Percentiles rank a stretch among this genome's conserved stretches.
These are phyloP conservation scores for Lucilia cuprina DNA, from an alignment of 1,140 invertebrate species.

Conservation along the genomic window DNA sequence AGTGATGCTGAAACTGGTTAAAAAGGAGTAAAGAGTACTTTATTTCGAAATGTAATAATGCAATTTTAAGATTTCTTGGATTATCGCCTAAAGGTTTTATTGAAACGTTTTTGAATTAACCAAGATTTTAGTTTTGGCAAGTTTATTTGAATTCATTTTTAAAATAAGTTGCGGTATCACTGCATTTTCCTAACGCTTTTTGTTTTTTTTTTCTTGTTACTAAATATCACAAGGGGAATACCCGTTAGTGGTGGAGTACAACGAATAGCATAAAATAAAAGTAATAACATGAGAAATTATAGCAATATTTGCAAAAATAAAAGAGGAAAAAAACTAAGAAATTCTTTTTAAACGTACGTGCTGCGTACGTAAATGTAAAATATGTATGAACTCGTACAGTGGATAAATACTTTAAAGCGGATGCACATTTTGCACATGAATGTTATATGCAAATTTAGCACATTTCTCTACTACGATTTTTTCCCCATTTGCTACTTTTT, in stretches of 20 bases:
- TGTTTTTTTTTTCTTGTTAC: not conserved
- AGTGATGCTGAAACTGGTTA: not conserved
- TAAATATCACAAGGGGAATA: not conserved
- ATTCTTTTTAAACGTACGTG: not conserved
- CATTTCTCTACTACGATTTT: not conserved
- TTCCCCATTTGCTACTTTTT: not conserved
- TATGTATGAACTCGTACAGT: constrained; percentile 16
- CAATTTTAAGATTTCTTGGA: too few species aligned
- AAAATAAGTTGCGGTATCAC: not conserved
- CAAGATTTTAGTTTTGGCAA: not conserved
- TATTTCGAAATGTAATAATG: too few species aligned
- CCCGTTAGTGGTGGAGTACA: not conserved
- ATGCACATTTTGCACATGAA: constrained; percentile 31
- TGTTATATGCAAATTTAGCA: constrained; percentile 11
- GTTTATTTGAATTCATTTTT: not conserved
- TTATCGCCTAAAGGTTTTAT: too few species aligned
- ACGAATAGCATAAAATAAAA: not conserved
- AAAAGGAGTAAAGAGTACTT: not conserved
- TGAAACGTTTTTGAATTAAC: too few species aligned
- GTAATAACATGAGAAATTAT: not conserved
- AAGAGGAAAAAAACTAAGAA: not conserved
- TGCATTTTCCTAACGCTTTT: not conserved
- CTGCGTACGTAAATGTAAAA: constrained; percentile 17
- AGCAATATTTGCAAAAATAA: not conserved
- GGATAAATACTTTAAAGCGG: constrained; percentile 26